Base-by-base conservation (phyloP, 1,140 invertebrate species). In the Diorhabda carinulata region DNA sequence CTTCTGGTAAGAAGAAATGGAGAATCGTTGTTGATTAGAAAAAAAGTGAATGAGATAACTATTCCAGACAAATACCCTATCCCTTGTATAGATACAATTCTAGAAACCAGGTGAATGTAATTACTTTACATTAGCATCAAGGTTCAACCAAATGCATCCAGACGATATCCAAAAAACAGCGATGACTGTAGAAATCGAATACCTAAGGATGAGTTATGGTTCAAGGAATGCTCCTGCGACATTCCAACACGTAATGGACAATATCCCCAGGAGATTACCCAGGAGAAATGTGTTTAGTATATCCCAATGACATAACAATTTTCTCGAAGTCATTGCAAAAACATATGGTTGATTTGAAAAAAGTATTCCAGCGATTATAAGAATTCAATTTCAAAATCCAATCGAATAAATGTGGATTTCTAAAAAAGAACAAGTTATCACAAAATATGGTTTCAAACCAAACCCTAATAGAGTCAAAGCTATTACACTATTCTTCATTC, bases 41-140 rank as follows among this genome's bases (percentile, higher is more conserved):
- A 61, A 78, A 79, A 70, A 57, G 25, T 82, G 5, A 82, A 83
- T 72, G 75, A 79, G 43, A 74, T 74, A 63, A 80, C 78, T 8
- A 72, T 81, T 9, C 71, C 67, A 3, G 84, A 87, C 72, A 72
- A 64, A 25, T 87, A 81, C 74, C 85, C 86, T 2, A 66, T 87
- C 6, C 59, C 59, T 1, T 1, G 25, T 25, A 25, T 25, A 25
- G 25, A 25, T 25, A 25, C 25, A 25, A 25, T 25, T 25, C 25
- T 25, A 25, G 25, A 25, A 25, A 25, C 25, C 25, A 25, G 25
- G 74, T 1, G 77, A 74, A 4, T 47, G 73, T 4, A 72, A 71
- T 10, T 81, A 77, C 66, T 84, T 85, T 62, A 74, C 77, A 5
- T 66, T 83, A 5, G 73, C 70, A 0, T 76, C 71, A 10, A 83